Conservation (phyloP, 2,888 invertebrate species). For the Oligia fasciuncula region DNA sequence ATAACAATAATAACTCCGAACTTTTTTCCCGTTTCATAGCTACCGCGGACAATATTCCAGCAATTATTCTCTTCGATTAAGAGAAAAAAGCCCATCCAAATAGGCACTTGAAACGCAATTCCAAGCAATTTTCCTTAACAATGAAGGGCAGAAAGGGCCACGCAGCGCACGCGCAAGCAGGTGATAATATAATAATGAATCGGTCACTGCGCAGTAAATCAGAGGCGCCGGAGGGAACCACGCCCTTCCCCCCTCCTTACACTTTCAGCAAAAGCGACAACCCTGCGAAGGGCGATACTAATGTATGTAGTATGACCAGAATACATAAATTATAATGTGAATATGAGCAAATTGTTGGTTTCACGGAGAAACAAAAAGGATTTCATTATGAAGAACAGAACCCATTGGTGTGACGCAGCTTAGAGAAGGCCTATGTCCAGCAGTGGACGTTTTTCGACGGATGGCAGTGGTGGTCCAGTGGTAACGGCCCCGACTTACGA, state of each 20-base stretch:
- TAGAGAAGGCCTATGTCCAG: not conserved
- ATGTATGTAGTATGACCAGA: slow-evolving; percentile 62
- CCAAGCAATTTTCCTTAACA: slow-evolving; percentile 25
- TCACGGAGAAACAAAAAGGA: not conserved
- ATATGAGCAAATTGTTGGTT: not conserved
- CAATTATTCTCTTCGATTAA: not conserved
- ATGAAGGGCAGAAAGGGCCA: slow-evolving; percentile 41
- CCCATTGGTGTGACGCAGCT: no score
- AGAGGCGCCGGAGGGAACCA: slow-evolving; percentile 64
- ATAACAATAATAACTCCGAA: not conserved
- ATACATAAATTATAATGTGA: not conserved
- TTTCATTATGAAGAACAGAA: not conserved
- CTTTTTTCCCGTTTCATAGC: not conserved
- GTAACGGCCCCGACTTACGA: no score
- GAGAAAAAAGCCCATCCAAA: not conserved
- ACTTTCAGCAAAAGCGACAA: slow-evolving; percentile 75
- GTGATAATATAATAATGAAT: slow-evolving; percentile 74
- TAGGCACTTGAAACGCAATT: not conserved
- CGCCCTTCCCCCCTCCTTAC: slow-evolving; percentile 58
- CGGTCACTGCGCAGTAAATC: slow-evolving; percentile 73
- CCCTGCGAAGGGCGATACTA: slow-evolving; percentile 69
- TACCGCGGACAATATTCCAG: slow-evolving; percentile 1
- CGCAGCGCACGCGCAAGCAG: slow-evolving; percentile 57
- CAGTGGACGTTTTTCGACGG: not conserved
- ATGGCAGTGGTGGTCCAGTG: no score